Percentiles rank a stretch among this genome's conserved stretches.
Conservation (phyloP, 2,113 vertebrate genomes). For the Hydrolagus affinis region DNA sequence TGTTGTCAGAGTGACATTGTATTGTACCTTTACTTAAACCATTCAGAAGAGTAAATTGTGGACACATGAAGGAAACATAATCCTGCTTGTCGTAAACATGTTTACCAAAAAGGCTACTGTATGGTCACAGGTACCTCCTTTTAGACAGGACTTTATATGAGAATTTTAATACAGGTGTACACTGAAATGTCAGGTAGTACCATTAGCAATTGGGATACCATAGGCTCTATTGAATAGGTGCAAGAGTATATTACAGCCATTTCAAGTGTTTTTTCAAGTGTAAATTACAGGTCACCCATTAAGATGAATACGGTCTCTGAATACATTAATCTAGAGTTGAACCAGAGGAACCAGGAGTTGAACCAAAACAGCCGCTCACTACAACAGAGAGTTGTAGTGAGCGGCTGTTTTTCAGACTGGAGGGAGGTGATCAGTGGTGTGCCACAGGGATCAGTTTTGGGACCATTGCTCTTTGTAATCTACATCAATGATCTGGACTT, state of each 20-base stretch:
- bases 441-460: too few species aligned
- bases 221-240: conserved; percentile 41
- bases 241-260: conserved; percentile 45
- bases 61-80: neutral
- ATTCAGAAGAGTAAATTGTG: neutral
- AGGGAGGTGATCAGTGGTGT: too few species aligned
- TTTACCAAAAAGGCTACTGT: neutral
- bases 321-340: conserved; percentile 39
- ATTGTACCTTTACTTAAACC: neutral
- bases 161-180: conserved; percentile 7
- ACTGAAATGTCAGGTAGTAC: neutral
- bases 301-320: conserved; percentile 40
- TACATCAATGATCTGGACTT: too few species aligned
- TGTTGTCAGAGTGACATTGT: neutral
- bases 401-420: too few species aligned
- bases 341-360: conserved; percentile 36
- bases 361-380: too few species aligned
- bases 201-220: neutral
- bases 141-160: neutral
- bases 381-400: too few species aligned
- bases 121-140: neutral
- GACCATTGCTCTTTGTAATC: too few species aligned
- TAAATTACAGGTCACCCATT: conserved; percentile 40
- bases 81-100: neutral
- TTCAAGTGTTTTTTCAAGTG: conserved; percentile 42